A percentile compares a stretch with the other conserved stretches of the same genome.
These are phyloP conservation scores for Cherax quadricarinatus DNA, from an alignment of 1,140 invertebrate species.

Conservation along the genomic window DNA sequence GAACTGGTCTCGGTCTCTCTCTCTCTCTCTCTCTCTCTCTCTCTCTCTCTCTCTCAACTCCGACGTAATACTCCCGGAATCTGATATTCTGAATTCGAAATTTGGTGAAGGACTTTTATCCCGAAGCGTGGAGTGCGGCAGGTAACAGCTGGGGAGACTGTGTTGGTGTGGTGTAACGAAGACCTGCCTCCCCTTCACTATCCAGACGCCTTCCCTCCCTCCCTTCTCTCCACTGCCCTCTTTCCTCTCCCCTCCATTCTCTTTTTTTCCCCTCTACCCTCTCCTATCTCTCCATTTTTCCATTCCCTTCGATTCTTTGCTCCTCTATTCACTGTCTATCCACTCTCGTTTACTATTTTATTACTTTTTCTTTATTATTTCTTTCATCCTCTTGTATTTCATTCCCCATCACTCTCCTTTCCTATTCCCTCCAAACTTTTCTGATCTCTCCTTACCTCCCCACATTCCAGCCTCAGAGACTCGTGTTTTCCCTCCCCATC, in stretches of 20 bases:
- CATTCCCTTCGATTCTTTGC: no score
- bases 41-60: neutral
- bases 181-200: neutral
- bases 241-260: neutral
- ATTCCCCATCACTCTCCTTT: neutral
- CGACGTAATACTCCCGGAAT: constrained; percentile 18
- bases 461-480: neutral
- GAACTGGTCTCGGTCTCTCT: neutral
- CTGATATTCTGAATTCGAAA: constrained; percentile 42
- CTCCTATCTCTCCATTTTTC: neutral
- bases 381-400: no score
- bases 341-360: no score
- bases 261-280: neutral
- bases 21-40: no score
- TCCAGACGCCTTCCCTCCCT: neutral
- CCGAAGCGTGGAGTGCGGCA: neutral
- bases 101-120: constrained; percentile 29
- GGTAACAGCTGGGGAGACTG: neutral
- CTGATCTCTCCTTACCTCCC: neutral
- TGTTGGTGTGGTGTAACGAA: constrained; percentile 2
- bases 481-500: neutral
- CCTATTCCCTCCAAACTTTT: neutral
- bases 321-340: no score
- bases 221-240: neutral
- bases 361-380: no score